These are phyloP conservation scores for Muscicapa adusta DNA, from an alignment of 2,113 vertebrate genomes.

Conservation along the genomic window DNA sequence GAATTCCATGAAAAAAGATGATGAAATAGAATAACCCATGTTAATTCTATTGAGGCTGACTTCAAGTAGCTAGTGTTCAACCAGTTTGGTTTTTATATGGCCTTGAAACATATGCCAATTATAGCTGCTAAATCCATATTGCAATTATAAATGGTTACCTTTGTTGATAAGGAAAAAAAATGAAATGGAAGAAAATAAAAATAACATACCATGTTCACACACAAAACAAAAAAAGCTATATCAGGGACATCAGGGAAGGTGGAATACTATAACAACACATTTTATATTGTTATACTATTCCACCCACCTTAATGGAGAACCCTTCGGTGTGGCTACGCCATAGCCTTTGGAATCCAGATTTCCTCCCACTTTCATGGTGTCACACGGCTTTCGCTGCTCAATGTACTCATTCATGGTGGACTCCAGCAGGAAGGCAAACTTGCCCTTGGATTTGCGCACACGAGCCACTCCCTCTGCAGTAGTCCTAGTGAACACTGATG, in stretches of 20 bases:
- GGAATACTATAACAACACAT: constrained; percentile 99
- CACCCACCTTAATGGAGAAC: constrained; percentile 99
- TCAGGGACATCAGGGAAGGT: constrained; percentile 98
- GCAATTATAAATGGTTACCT: constrained; percentile 74
- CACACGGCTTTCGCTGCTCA: constrained; percentile 97
- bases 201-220: constrained; percentile 81
- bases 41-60: constrained; percentile 38
- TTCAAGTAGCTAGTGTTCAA: constrained; percentile 76
- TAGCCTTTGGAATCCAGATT: constrained; percentile 99
- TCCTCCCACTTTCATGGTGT: constrained; percentile 99
- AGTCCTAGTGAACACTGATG: constrained; percentile 96
- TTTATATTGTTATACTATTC: constrained; percentile 98
- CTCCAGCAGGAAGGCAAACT: constrained; percentile 98
- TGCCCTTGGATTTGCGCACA: constrained; percentile 98
- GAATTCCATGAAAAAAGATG: constrained; percentile 25
- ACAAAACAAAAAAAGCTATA: constrained; percentile 77
- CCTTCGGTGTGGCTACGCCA: constrained; percentile 97
- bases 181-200: constrained; percentile 78
- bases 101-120: constrained; percentile 66
- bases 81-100: constrained; percentile 81
- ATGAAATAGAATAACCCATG: constrained; percentile 43
- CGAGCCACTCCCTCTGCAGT: constrained; percentile 95
- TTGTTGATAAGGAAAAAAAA: constrained; percentile 60
- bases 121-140: constrained; percentile 47
- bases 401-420: constrained; percentile 99